These are phyloP conservation scores for Sabatieria punctata DNA, from an alignment of 2,888 invertebrate genomes.

Conservation along the genomic window DNA sequence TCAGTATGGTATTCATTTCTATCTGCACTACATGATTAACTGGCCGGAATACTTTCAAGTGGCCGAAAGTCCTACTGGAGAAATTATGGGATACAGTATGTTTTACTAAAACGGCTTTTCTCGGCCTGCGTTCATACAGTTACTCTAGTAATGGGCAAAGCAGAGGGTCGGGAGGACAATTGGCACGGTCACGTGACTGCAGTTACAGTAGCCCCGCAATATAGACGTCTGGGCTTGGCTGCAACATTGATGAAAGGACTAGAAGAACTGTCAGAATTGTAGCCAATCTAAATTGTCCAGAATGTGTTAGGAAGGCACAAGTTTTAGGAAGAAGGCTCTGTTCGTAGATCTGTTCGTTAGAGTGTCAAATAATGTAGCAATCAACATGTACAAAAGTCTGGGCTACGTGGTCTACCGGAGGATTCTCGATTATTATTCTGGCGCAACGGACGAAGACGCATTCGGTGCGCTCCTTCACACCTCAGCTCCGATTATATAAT, in stretches of 20 bases:
- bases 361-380: constrained; percentile 89
- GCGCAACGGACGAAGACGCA: constrained; percentile 93
- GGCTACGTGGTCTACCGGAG: constrained; percentile 88
- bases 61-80: constrained; percentile 81
- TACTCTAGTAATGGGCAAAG: constrained; percentile 85
- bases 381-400: constrained; percentile 85
- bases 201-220: constrained; percentile 83
- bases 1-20: constrained; percentile 49
- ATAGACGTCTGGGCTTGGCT: constrained; percentile 73
- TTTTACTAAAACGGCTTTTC: constrained; percentile 17
- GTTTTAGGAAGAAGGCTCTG: constrained; percentile 72
- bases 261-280: constrained; percentile 85
- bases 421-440: constrained; percentile 92
- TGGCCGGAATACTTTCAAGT: constrained; percentile 99
- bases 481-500: constrained; percentile 5
- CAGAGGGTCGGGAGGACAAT: constrained; percentile 81
- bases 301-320: not conserved
- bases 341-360: constrained; percentile 97
- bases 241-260: constrained; percentile 79
- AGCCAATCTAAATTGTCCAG: constrained; percentile 7
- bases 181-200: constrained; percentile 99
- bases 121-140: too few species aligned
- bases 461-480: constrained; percentile 51
- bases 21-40: constrained; percentile 87
- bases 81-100: constrained; percentile 97